A percentile compares a stretch with the other conserved stretches of the same genome.
Conservation (phyloP, 2,888 invertebrate species). For the Coremacera marginata region DNA sequence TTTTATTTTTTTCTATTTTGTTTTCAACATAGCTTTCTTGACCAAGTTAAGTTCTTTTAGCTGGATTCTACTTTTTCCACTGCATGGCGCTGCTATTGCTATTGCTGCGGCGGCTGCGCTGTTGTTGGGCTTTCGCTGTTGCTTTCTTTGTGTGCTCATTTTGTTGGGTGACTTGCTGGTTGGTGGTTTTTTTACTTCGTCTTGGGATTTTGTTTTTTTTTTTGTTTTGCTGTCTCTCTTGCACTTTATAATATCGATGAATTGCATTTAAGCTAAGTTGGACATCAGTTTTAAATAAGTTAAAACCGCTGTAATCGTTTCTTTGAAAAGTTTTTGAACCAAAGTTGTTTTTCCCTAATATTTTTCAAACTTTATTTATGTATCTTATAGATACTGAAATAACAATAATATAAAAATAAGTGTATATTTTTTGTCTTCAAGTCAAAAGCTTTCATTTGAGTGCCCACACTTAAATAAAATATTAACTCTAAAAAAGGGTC, state of each 20-base stretch:
- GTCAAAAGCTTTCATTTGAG: too few relatives aligned
- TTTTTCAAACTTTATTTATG: too few relatives aligned
- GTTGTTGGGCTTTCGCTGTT: slow-evolving; percentile 33
- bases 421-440: too few relatives aligned
- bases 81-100: slow-evolving; percentile 14
- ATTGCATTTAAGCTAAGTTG: neutral
- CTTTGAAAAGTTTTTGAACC: too few relatives aligned
- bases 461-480: too few relatives aligned
- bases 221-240: neutral
- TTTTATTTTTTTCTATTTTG: slow-evolving; percentile 11
- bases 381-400: too few relatives aligned
- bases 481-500: too few relatives aligned
- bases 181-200: neutral
- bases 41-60: slow-evolving; percentile 33
- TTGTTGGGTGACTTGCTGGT: slow-evolving; percentile 59
- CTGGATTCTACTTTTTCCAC: slow-evolving; percentile 55
- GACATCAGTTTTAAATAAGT: neutral
- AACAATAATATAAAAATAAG: too few relatives aligned
- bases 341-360: too few relatives aligned
- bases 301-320: too few relatives aligned
- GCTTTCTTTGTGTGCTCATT: slow-evolving; percentile 57
- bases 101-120: too few relatives aligned
- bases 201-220: neutral
- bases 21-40: slow-evolving; percentile 22
- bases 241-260: neutral